Conservation (phyloP, 2,888 invertebrate species). For the Oscheius sp. region DNA sequence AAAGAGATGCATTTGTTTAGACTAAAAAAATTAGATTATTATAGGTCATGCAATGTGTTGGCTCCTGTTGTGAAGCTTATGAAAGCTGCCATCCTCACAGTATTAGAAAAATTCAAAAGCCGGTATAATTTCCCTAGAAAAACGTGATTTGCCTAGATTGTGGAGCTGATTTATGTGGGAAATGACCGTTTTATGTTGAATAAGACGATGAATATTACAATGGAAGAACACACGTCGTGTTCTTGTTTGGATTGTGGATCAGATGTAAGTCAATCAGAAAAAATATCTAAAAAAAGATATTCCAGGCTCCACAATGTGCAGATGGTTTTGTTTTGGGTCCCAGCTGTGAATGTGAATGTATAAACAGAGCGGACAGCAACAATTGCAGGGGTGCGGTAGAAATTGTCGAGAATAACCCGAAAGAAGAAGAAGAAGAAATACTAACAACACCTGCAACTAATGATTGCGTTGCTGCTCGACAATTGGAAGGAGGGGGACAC, state of each 20-base stretch:
- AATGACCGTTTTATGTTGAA: constrained; percentile 55
- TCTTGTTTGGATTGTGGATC: constrained; percentile 53
- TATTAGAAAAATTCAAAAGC: constrained; percentile 46
- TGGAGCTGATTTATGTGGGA: constrained; percentile 52
- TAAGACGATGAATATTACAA: constrained; percentile 53
- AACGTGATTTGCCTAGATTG: constrained; percentile 40
- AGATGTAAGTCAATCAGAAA: constrained; percentile 29
- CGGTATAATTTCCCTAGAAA: constrained; percentile 32
- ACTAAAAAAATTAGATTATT: not conserved
- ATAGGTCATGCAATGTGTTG: constrained; percentile 58
- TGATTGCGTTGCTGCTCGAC: not conserved
- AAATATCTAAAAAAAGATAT: not conserved
- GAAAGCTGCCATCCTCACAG: constrained; percentile 54
- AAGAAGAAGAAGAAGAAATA: not conserved
- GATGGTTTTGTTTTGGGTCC: constrained; percentile 43
- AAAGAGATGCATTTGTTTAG: not conserved
- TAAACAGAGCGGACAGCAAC: constrained; percentile 42
- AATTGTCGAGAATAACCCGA: not conserved
- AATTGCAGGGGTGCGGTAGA: constrained; percentile 45
- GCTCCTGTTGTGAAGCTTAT: constrained; percentile 53
- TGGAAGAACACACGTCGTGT: constrained; percentile 61
- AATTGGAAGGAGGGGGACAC: not conserved
- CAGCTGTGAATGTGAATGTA: constrained; percentile 51
- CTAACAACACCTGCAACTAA: not conserved
- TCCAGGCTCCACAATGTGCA: constrained; percentile 42